Percentiles rank a stretch among this genome's conserved stretches.
Evolutionary conservation across 2,797 vertebrate species (phyloP).

Genomic region (Caiman crocodilus): DNA sequence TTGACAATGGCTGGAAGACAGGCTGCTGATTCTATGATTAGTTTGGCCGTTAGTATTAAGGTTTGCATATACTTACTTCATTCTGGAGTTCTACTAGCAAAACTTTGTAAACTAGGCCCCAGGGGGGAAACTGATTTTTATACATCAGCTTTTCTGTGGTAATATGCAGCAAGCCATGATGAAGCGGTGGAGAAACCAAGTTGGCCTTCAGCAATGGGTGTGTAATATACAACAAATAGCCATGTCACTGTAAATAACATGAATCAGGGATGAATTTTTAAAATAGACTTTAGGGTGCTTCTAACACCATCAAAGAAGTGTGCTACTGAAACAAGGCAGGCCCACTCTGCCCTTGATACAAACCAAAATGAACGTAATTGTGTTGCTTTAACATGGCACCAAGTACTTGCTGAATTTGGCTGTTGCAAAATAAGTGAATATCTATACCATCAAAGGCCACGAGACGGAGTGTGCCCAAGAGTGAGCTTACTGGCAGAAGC

Average conservation of each 20-base stretch:
- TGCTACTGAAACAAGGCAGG: no score
- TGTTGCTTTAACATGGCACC: no score
- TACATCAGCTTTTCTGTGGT: background rate
- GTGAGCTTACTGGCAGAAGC: no score
- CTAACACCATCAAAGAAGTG: no score
- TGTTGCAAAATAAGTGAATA: no score
- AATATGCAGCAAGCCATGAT: rapidly evolving
- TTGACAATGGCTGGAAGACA: background rate
- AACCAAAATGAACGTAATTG: no score
- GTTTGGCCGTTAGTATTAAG: no score
- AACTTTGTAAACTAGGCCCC: background rate
- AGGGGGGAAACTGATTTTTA: background rate
- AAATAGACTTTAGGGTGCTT: background rate
- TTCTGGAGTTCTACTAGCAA: background rate
- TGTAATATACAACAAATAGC: background rate
- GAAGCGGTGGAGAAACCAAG: background rate
- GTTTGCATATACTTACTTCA: background rate
- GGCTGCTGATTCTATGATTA: no score
- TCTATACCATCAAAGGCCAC: no score
- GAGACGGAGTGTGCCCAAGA: no score
- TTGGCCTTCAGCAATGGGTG: background rate
- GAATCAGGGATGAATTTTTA: background rate
- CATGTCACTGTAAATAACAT: background rate
- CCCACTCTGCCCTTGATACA: no score
- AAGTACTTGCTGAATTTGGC: no score